A percentile compares a stretch with the other conserved stretches of the same genome.
Conservation (phyloP, 1,140 invertebrate genomes). For the Lordiphosa mommai region DNA sequence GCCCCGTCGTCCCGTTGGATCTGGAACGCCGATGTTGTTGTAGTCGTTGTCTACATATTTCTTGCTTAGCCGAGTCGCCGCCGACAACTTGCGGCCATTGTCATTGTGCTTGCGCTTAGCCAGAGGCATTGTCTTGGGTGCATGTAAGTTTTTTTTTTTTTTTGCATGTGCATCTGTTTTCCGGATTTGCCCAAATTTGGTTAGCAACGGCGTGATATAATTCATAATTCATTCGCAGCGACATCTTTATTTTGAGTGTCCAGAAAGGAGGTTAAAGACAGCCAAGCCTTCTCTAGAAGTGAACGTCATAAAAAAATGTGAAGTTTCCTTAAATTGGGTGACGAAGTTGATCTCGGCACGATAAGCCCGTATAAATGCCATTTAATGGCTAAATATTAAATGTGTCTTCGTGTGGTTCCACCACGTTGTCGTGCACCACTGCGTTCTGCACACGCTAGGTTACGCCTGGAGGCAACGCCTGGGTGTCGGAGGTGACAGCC, state of each 20-base stretch:
- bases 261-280: no score
- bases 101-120: slow-evolving; percentile 35
- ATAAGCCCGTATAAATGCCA: slow-evolving; percentile 76
- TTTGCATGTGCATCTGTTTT: slow-evolving; percentile 21
- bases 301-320: slow-evolving; percentile 32
- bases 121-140: slow-evolving; percentile 53
- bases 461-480: neutral
- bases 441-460: slow-evolving; percentile 4
- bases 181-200: slow-evolving; percentile 67
- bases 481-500: slow-evolving; percentile 58
- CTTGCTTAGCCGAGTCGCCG: slow-evolving; percentile 18
- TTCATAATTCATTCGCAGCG: slow-evolving; percentile 72
- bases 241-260: slow-evolving; percentile 73
- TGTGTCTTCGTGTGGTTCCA: slow-evolving; percentile 61
- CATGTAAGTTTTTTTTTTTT: slow-evolving; percentile 28
- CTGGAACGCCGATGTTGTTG: slow-evolving; percentile 10
- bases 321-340: slow-evolving; percentile 60
- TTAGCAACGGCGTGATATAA: slow-evolving; percentile 61
- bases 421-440: slow-evolving; percentile 32
- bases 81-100: slow-evolving; percentile 47
- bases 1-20: slow-evolving; percentile 14
- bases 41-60: slow-evolving; percentile 36
- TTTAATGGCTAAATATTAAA: slow-evolving; percentile 77
- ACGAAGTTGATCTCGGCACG: slow-evolving; percentile 68
- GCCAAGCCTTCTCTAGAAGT: no score